Evolutionary conservation across 1,140 invertebrate genomes (phyloP), one percentile per base, ranked within the genome.

Genomic region (Drosophila subpulchrella): DNA sequence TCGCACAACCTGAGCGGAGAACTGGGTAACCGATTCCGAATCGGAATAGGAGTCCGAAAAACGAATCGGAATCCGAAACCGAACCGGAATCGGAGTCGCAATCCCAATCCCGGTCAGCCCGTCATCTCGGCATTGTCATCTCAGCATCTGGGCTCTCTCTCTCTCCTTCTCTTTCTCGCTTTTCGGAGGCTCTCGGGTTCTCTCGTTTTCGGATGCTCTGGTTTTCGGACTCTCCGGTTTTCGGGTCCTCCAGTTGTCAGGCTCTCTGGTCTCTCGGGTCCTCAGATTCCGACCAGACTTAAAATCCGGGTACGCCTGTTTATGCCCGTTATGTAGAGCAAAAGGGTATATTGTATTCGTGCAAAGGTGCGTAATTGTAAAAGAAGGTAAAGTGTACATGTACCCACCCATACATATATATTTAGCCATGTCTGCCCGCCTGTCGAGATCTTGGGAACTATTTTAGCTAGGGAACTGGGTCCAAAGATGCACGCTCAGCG

Each of bases 311-410:
- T 51, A 51, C 15, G 32, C 34, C 50, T 51, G 50, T 51, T 51
- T 51, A 50, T 32, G 48, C 20, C 44, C 11, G 44, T 27, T 27
- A 47, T 47, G 44, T 47, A 24, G 20, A 47, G 17, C 44, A 47
- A 47, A 24, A 24, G 20, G 44, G 20, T 44, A 44, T 44, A 44
- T 44, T 44, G 17, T 44, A 44, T 44, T 44, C 42, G 42, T 44
- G 42, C 42, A 44, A 44, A 44, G 42, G 42, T 44, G 42, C 42
- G 42, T 44, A 44, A 44, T 44, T 44, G 42, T 44, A 44, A 44
- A 44, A 17, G 42, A 15, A 44, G 17, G 15, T 44, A 11, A 20
- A 44, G 42, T 44, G 15, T 44, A 20, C 10, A 10, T 34, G 32
- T 34, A 44, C n/a, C n/a, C n/a, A 41, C 39, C 5, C 39, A 7